Evolutionary conservation across 1,140 invertebrate genomes (phyloP), one percentile per base, ranked within the genome.

Genomic region (Pissodes strobi): DNA sequence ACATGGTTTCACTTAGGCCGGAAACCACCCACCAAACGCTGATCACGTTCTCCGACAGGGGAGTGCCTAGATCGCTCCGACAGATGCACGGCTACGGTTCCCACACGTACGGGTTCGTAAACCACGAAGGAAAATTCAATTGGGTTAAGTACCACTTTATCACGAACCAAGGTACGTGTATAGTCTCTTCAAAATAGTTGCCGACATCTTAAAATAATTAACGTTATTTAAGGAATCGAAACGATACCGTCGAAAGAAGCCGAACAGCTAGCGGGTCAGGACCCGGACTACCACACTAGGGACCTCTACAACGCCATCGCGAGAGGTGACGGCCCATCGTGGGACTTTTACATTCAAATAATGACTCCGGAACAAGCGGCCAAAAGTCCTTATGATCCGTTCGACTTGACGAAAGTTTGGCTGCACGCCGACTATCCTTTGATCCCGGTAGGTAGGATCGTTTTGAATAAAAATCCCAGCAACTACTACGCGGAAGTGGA

Each of bases 401-500:
- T 90, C 68, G 88, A 90, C 74, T 74, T 88, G 1, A 90, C 88
- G 2, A 90, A 88, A 79, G 82, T 85, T 8, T 93, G 93, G 87
- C 87, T 92, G 2, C 90, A 95, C 61, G 79, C 81, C 8, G 88
- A 93, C 18, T 95, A 81, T 80, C 94, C 94, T 1, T 78, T 96
- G 27, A 91, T 91, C 56, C 87, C 86, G 1, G 87, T 95, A 2
- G 95, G 95, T 1, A 86, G 87, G 76, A 79, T 97, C 55, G 90
- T 27, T 27, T 27, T 97, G 15, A 88, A 94, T 72, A 83, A 86
- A 64, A 94, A 94, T 77, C 90, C 93, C 1, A 84, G 83, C 18
- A 95, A 95, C 77, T 94, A 94, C 76, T 94, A 93, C 76, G 84
- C 89, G 23, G 91, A 94, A 75, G 86, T 97, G 10, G 95, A 97